Evolutionary conservation across 2,888 invertebrate genomes (phyloP).

Genomic region (Drosophila siamana): DNA sequence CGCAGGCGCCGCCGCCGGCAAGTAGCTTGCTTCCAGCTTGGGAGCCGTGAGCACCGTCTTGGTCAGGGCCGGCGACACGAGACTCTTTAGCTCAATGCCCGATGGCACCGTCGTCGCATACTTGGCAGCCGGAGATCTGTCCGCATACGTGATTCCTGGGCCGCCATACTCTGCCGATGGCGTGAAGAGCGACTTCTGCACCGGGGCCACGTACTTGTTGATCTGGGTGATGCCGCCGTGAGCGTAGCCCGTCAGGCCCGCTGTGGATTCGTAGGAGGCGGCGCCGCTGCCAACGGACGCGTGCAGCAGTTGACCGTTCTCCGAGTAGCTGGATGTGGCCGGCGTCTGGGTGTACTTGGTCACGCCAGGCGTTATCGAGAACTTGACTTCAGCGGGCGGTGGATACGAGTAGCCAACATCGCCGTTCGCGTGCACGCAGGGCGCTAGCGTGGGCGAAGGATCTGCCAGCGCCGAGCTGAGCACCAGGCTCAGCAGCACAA

Average conservation of each 20-base stretch:
- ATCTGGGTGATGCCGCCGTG: slow-evolving; percentile 69
- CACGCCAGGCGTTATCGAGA: slow-evolving; percentile 85
- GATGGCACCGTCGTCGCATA: slow-evolving; percentile 85
- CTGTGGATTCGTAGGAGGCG: slow-evolving; percentile 79
- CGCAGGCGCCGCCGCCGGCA: slow-evolving; percentile 34
- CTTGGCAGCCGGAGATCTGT: slow-evolving; percentile 84
- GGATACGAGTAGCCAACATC: slow-evolving; percentile 87
- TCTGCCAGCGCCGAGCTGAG: slow-evolving; percentile 72
- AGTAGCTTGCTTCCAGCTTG: slow-evolving; percentile 47
- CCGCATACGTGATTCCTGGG: slow-evolving; percentile 81
- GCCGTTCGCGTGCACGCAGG: slow-evolving; percentile 78
- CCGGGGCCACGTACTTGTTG: slow-evolving; percentile 73
- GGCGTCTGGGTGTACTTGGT: slow-evolving; percentile 79
- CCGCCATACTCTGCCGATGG: slow-evolving; percentile 83
- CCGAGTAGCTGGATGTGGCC: slow-evolving; percentile 78
- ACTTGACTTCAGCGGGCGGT: slow-evolving; percentile 86
- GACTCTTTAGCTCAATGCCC: slow-evolving; percentile 87
- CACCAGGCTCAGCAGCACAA: slow-evolving; percentile 79
- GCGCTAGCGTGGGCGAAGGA: slow-evolving; percentile 68
- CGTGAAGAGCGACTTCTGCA: slow-evolving; percentile 70
- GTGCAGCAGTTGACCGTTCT: slow-evolving; percentile 84
- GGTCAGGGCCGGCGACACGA: slow-evolving; percentile 85
- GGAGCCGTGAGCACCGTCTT: slow-evolving; percentile 53
- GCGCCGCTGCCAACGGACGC: slow-evolving; percentile 81
- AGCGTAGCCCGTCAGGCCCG: slow-evolving; percentile 78